These are phyloP conservation scores for Antedon mediterranea DNA, from an alignment of 53 echinoderm and acorn worm genomes.

Conservation along the genomic window DNA sequence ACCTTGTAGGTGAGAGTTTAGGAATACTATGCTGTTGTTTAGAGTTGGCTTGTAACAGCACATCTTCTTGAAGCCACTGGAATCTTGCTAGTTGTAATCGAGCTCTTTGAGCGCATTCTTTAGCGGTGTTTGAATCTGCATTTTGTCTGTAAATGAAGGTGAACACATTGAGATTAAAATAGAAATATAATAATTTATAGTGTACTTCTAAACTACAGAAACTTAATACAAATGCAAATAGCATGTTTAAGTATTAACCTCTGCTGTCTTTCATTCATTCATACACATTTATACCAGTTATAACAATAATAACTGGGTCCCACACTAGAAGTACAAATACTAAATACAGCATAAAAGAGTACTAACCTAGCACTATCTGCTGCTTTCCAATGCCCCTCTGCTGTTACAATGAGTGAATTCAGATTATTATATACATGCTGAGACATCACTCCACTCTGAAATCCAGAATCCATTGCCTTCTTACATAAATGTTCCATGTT, in stretches of 20 bases:
- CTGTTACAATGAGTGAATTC: slow-evolving; percentile 33
- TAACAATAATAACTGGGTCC: no score
- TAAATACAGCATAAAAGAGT: not conserved
- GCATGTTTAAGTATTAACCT: no score
- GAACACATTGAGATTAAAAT: not conserved
- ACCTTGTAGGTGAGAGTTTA: slow-evolving; percentile 71
- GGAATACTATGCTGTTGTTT: slow-evolving; percentile 31
- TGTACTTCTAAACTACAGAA: no score
- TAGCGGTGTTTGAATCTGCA: slow-evolving; percentile 12
- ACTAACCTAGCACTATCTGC: slow-evolving; percentile 40
- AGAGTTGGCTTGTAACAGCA: slow-evolving; percentile 44
- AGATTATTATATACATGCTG: slow-evolving; percentile 28
- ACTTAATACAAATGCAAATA: no score
- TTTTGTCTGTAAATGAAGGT: slow-evolving; percentile 26
- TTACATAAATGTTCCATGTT: slow-evolving; percentile 55
- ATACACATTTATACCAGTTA: no score
- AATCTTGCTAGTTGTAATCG: slow-evolving; percentile 54
- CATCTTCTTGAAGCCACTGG: slow-evolving; percentile 91
- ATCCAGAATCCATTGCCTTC: slow-evolving; percentile 38
- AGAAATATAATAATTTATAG: not conserved
- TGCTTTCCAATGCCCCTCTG: slow-evolving; percentile 43
- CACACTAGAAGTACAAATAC: no score
- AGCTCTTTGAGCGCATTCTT: slow-evolving; percentile 39
- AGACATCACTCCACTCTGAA: slow-evolving; percentile 32
- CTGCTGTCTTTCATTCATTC: no score